Conservation (phyloP, 2,113 vertebrate species). For the Caretta caretta region DNA sequence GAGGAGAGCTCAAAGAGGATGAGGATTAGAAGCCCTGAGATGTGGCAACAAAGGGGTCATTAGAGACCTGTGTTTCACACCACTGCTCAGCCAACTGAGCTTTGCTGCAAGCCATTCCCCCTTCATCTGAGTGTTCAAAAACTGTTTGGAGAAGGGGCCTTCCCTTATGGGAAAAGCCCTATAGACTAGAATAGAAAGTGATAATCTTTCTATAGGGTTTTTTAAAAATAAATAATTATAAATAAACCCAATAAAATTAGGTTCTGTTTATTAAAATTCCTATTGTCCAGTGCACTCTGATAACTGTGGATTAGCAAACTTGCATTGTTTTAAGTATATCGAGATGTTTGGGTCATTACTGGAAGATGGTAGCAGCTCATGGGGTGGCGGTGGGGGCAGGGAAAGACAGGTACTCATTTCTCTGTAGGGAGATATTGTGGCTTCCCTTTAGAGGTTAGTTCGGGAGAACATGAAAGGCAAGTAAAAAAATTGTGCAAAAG, state of each 20-base stretch:
- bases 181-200: neutral
- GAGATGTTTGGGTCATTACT: neutral
- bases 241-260: neutral
- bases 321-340: neutral
- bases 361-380: neutral
- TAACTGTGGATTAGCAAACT: neutral
- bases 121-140: neutral
- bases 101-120: neutral
- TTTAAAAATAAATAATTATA: neutral
- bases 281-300: neutral
- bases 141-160: neutral
- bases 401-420: neutral
- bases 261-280: neutral
- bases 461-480: neutral
- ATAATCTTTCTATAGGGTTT: neutral
- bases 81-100: neutral
- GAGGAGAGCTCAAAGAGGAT: neutral
- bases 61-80: neutral
- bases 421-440: neutral
- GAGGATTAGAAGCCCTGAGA: neutral
- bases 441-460: neutral
- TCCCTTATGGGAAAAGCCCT: neutral
- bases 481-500: neutral
- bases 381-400: neutral
- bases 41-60: neutral